Evolutionary conservation across 2,888 invertebrate genomes (phyloP).

Genomic region (Polymixis flavicincta): DNA sequence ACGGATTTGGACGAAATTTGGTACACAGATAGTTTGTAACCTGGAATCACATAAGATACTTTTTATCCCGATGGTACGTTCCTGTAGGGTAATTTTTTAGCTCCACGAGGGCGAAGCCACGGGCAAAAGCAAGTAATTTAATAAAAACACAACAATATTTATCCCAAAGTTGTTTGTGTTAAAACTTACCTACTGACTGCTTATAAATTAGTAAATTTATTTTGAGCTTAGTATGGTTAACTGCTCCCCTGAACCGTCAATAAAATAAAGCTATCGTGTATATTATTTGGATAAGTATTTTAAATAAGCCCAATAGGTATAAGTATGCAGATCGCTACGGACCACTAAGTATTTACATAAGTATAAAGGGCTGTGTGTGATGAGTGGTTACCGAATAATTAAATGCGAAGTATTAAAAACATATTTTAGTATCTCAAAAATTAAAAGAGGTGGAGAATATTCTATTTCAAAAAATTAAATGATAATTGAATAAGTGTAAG

Average conservation of each 20-base stretch:
- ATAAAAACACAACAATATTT: constrained; percentile 21
- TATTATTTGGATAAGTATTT: constrained; percentile 10
- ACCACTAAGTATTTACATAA: constrained; percentile 1
- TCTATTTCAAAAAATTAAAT: not conserved
- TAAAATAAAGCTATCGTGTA: constrained; percentile 24
- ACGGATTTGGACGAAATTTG: no score
- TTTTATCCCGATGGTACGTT: no score
- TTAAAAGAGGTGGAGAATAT: not conserved
- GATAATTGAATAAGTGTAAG: not conserved
- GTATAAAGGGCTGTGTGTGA: not conserved
- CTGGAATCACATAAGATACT: no score
- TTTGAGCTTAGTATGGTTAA: constrained; percentile 6
- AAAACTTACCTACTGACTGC: not conserved
- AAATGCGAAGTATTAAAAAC: not conserved
- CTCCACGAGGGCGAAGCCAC: no score
- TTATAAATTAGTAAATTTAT: constrained; percentile 12
- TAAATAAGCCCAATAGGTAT: not conserved
- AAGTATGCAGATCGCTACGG: not conserved
- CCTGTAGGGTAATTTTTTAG: no score
- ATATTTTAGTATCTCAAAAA: not conserved
- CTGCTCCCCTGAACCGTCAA: constrained; percentile 6
- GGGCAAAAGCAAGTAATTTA: not conserved
- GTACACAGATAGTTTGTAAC: no score
- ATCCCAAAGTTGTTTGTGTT: not conserved
- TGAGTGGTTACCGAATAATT: not conserved